These are phyloP conservation scores for Syrphus vitripennis DNA, from an alignment of 2,888 invertebrate genomes.

Conservation along the genomic window DNA sequence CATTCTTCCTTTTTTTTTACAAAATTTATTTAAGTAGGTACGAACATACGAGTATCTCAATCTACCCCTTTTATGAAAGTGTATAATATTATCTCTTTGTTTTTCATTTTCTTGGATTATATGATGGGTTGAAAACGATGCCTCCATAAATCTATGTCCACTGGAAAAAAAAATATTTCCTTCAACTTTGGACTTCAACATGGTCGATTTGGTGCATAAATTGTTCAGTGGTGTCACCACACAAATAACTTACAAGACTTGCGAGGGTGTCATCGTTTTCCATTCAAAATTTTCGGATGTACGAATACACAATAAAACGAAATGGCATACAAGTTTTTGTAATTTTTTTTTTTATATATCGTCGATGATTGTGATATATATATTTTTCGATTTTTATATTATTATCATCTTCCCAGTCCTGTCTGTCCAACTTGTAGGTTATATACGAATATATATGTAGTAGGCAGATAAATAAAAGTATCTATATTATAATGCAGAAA, in stretches of 20 bases:
- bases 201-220: slow-evolving; percentile 61
- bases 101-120: not conserved
- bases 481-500: slow-evolving; percentile 33
- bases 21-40: slow-evolving; percentile 4
- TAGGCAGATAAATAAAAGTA: slow-evolving; percentile 5
- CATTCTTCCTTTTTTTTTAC: not conserved
- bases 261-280: not conserved
- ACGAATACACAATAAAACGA: not conserved
- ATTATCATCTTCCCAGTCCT: not conserved
- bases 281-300: not conserved
- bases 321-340: slow-evolving; percentile 15
- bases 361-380: slow-evolving; percentile 13
- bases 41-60: not conserved
- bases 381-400: not conserved
- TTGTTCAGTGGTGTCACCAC: slow-evolving; percentile 40
- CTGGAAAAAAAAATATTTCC: not conserved
- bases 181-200: slow-evolving; percentile 29
- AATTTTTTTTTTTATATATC: not conserved
- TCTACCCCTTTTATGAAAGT: slow-evolving; percentile 36
- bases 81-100: slow-evolving; percentile 1
- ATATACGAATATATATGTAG: not conserved
- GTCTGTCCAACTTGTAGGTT: not conserved
- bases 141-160: slow-evolving; percentile 31
- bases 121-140: not conserved
- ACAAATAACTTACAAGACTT: slow-evolving; percentile 13